Conservation (phyloP, 2,113 vertebrate genomes). For the Psophia crepitans region DNA sequence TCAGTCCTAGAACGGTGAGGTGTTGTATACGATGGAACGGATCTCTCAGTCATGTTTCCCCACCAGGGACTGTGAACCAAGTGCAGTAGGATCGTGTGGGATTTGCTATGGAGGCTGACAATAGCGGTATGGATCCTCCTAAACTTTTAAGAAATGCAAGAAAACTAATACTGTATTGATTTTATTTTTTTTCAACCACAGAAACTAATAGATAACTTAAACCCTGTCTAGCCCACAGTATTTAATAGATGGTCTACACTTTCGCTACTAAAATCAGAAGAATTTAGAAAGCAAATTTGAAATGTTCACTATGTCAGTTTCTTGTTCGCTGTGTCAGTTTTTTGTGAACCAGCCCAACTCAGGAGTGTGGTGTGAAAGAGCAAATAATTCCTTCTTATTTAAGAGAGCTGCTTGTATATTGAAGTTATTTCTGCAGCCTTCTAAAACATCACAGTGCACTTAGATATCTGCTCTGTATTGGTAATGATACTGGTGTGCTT, state of each 20-base stretch:
- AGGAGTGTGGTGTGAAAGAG: neutral
- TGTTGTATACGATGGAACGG: neutral
- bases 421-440: neutral
- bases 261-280: neutral
- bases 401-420: neutral
- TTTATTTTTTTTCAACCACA: neutral
- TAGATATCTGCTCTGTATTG: neutral
- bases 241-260: neutral
- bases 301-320: neutral
- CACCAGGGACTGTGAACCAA: neutral
- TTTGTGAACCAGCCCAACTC: neutral
- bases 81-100: neutral
- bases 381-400: neutral
- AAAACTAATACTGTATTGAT: neutral
- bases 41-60: rapidly evolving
- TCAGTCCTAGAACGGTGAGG: neutral
- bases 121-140: neutral
- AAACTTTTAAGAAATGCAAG: neutral
- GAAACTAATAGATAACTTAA: neutral
- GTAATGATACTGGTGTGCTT: neutral
- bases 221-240: neutral
- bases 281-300: neutral
- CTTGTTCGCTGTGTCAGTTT: neutral
- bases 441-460: neutral
- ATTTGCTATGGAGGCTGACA: neutral